Conservation (phyloP, 2,113 vertebrate species). For the Mormyrus lacerda region DNA sequence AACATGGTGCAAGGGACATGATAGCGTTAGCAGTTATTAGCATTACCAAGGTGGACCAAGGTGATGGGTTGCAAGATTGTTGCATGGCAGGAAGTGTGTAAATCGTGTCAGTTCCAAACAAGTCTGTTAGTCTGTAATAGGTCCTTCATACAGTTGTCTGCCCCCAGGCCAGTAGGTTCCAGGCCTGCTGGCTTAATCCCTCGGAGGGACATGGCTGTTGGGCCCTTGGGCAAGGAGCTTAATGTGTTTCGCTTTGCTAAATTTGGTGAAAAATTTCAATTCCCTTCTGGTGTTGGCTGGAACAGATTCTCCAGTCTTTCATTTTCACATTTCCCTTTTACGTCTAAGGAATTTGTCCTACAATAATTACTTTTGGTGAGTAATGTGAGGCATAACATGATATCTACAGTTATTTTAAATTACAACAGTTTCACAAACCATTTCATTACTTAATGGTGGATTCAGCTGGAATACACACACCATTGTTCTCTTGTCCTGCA, state of each 20-base stretch:
- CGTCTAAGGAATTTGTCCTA: background rate
- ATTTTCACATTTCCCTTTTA: background rate
- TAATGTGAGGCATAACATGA: background rate
- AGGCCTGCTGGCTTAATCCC: background rate
- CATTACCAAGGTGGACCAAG: background rate
- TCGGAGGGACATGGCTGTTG: background rate
- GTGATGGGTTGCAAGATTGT: too few species aligned
- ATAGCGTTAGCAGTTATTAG: background rate
- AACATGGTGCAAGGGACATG: background rate
- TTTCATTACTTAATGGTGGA: background rate
- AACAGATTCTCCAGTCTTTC: background rate
- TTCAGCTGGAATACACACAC: constrained; percentile 3
- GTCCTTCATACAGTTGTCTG: background rate
- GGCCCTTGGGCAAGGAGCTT: background rate
- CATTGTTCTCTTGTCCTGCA: background rate
- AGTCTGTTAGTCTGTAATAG: background rate
- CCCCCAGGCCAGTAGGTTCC: background rate
- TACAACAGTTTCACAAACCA: background rate
- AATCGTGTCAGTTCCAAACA: background rate
- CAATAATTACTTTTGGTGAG: background rate
- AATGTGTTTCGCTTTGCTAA: background rate
- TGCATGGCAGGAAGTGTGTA: background rate
- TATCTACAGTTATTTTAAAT: background rate
- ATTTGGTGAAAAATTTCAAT: background rate
- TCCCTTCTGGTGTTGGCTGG: background rate